Evolutionary conservation across 2,113 vertebrate genomes (phyloP).

Genomic region (Notechis scutatus): DNA sequence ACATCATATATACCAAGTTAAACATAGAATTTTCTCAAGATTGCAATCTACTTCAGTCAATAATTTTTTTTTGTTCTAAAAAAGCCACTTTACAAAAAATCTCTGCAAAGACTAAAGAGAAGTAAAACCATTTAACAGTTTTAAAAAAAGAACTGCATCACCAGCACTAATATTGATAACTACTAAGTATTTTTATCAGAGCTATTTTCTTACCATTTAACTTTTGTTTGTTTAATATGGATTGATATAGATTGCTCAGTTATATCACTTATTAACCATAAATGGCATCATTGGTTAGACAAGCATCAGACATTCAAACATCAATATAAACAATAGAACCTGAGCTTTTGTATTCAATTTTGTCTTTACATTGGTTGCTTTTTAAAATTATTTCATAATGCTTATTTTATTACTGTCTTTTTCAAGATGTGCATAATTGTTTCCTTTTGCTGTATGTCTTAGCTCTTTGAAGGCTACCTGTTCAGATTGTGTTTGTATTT

Average conservation of each 20-base stretch:
- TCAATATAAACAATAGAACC: not conserved
- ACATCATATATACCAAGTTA: not conserved
- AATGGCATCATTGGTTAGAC: not conserved
- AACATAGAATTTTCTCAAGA: not conserved
- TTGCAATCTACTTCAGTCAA: not conserved
- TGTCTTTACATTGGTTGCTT: not conserved
- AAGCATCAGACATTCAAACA: not conserved
- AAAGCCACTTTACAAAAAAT: too few relatives aligned
- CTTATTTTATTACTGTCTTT: not conserved
- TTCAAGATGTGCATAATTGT: not conserved
- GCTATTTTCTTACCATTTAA: not conserved
- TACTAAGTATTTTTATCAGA: not conserved
- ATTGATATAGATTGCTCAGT: not conserved
- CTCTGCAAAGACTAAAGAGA: too few relatives aligned
- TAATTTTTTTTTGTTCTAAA: too few relatives aligned
- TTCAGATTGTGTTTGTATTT: constrained; percentile 23
- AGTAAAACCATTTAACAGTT: too few relatives aligned
- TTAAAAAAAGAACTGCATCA: not conserved
- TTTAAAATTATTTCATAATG: not conserved
- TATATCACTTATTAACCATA: not conserved
- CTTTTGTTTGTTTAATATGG: not conserved
- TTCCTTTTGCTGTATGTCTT: constrained; percentile 4
- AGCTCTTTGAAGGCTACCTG: constrained; percentile 27
- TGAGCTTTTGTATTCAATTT: fast-evolving
- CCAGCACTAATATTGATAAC: not conserved